phyloP scores from a whole-genome alignment of 2,888 invertebrate species.

The Tinea pellionella region DNA sequence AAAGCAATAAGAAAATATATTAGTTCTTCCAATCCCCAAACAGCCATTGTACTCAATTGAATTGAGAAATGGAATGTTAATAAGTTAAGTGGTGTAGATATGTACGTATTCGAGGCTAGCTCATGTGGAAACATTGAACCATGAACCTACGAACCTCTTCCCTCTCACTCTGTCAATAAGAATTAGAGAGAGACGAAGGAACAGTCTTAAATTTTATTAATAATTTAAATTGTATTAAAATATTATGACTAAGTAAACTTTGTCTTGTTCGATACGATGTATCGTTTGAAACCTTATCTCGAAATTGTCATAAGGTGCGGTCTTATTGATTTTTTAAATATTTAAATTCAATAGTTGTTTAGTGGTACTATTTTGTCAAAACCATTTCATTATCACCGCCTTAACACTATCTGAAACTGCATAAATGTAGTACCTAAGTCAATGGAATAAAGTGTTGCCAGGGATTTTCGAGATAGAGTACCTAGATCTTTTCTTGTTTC shows the following conservation, averaged over 20 bases:
- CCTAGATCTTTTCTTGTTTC: too few relatives aligned
- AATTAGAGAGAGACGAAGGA: not conserved
- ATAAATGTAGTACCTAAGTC: too few relatives aligned
- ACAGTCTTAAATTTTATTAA: not conserved
- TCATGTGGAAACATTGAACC: constrained; percentile 10
- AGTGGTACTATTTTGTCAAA: too few relatives aligned
- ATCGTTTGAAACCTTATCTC: too few relatives aligned
- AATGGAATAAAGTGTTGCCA: too few relatives aligned
- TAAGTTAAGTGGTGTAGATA: constrained; percentile 10
- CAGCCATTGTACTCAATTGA: constrained; percentile 11
- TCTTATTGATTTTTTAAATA: too few relatives aligned
- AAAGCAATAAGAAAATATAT: not conserved
- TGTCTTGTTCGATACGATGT: too few relatives aligned
- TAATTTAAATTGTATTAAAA: not conserved
- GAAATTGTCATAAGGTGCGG: too few relatives aligned
- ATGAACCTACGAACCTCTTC: constrained; percentile 4
- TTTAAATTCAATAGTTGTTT: too few relatives aligned
- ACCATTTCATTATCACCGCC: too few relatives aligned
- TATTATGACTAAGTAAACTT: not conserved
- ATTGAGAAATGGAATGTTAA: constrained; percentile 13
- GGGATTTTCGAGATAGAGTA: too few relatives aligned
- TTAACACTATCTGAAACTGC: too few relatives aligned
- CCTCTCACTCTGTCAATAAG: not conserved
- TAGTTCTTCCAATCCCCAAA: not conserved
- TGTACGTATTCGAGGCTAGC: constrained; percentile 3